phyloP scores from a whole-genome alignment of 2,888 invertebrate genomes.

The Campopleginae sp. region DNA sequence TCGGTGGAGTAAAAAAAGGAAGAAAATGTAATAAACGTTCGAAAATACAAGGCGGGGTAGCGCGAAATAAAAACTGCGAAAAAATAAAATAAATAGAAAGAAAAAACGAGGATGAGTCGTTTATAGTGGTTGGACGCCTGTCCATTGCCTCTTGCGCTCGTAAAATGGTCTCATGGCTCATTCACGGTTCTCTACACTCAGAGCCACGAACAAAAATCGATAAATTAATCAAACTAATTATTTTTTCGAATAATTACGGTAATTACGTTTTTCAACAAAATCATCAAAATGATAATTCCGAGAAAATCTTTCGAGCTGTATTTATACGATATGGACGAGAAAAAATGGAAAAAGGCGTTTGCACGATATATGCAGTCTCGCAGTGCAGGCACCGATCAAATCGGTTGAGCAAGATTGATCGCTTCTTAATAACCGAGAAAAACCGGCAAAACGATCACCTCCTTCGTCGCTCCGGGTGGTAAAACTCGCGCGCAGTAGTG shows the following conservation, averaged over 20 bases:
- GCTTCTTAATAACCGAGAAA: conserved; percentile 83
- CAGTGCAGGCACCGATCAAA: conserved; percentile 74
- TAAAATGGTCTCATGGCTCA: conserved; percentile 3
- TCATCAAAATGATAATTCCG: background rate
- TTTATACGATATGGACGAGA: conserved; percentile 3
- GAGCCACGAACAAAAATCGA: background rate
- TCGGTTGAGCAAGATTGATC: conserved; percentile 80
- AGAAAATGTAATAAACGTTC: conserved; percentile 15
- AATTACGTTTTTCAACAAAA: background rate
- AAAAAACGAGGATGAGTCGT: conserved; percentile 46
- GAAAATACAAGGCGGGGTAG: background rate
- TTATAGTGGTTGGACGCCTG: conserved; percentile 5
- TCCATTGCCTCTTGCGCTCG: background rate
- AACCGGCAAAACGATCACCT: conserved; percentile 81
- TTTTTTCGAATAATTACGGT: background rate
- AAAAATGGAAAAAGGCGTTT: conserved; percentile 24
- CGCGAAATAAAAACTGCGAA: background rate
- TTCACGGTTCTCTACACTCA: background rate
- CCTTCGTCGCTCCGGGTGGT: conserved; percentile 73
- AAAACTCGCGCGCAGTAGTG: conserved; percentile 63
- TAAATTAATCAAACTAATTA: background rate
- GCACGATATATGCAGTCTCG: conserved; percentile 69
- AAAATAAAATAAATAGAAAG: conserved; percentile 17
- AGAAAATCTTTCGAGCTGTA: background rate
- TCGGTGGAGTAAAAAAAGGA: conserved; percentile 11